phyloP scores from a whole-genome alignment of 1,140 invertebrate species.

The Lanistes nyassanus region DNA sequence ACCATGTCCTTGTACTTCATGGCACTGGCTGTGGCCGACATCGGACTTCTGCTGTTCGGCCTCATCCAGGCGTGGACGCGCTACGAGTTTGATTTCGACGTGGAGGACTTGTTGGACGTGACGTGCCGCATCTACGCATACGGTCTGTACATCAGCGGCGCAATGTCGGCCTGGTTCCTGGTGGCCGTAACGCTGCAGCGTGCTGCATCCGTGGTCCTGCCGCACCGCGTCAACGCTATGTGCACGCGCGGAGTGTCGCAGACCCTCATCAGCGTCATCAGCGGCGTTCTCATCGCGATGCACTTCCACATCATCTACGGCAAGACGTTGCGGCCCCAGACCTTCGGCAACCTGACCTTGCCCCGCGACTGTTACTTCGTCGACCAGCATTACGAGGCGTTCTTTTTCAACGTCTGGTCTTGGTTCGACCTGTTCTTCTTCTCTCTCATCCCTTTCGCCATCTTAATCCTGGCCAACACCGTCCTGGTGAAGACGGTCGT shows the following conservation, averaged over 20 bases:
- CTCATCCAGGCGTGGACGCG: conserved; percentile 33
- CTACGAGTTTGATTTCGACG: conserved; percentile 28
- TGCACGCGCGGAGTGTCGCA: conserved; percentile 14
- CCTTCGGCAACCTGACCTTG: not conserved
- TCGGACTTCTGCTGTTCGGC: conserved; percentile 35
- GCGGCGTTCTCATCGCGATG: conserved; percentile 9
- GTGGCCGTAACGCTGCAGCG: conserved; percentile 36
- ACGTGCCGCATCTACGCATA: conserved; percentile 32
- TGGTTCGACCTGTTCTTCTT: conserved; percentile 37
- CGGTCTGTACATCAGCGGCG: conserved; percentile 22
- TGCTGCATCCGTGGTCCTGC: conserved; percentile 29
- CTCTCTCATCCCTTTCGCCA: conserved; percentile 11
- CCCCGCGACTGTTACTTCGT: not conserved
- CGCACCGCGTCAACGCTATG: conserved; percentile 19
- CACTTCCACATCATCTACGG: conserved; percentile 33
- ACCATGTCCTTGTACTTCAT: conserved; percentile 39
- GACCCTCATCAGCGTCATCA: conserved; percentile 11
- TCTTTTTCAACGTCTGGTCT: conserved; percentile 34
- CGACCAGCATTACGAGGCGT: conserved; percentile 17
- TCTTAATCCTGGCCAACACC: conserved; percentile 5
- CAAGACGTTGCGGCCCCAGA: conserved; percentile 21
- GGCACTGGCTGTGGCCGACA: conserved; percentile 44
- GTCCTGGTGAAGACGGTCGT: conserved; percentile 1
- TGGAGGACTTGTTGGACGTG: conserved; percentile 18
- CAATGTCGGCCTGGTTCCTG: conserved; percentile 38